Base-by-base conservation (phyloP, 2,113 vertebrate species). In the Tachuris rubrigastra region DNA sequence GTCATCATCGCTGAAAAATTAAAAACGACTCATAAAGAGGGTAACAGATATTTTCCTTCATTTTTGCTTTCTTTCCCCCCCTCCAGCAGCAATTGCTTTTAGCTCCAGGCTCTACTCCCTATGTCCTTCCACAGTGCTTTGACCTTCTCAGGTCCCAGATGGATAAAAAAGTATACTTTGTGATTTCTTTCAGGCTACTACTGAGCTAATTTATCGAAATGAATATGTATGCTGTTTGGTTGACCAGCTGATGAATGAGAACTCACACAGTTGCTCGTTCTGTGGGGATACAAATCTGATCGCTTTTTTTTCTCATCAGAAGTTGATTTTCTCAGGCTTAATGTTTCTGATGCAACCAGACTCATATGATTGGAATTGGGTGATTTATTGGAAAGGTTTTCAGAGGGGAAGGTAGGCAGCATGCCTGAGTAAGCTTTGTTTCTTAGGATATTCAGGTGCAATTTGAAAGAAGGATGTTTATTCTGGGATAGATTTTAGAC, bases 181-280 rank as follows among this genome's bases (percentile, higher is more conserved):
- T 65, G 58, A 44, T 31, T 85, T 63, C 39, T 87, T 85, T 87
- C 60, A 72, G 74, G 30, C 31, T 47, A 21, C 41, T 60, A 25
- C 46, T 62, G 20, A 71, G 33, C 5, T 68, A 69, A 52, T 76
- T 76, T 65, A 68, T 88, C 83, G 52, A 73, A 76, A 82, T 69
- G 15, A 91, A 50, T 52, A 55, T 33, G 6, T 77, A 24, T 47
- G 10, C 12, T 74, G 3, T 89, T 91, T 85, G 39, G 11, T 35
- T 91, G 56, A 94, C 74, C 44, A 82, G 24, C 33, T 93, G 56
- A 91, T 60, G 52, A 78, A 78, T 75, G 47, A 89, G 65, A 75
- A 50, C 30, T 87, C 27, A 49, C 66, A 75, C 24, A 47, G 15
- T 74, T 89, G 28, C 9, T 75, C 21, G 7, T 95, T 91, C 39